Evolutionary conservation across 2,888 invertebrate species (phyloP).

Genomic region (Nysson spinosus): DNA sequence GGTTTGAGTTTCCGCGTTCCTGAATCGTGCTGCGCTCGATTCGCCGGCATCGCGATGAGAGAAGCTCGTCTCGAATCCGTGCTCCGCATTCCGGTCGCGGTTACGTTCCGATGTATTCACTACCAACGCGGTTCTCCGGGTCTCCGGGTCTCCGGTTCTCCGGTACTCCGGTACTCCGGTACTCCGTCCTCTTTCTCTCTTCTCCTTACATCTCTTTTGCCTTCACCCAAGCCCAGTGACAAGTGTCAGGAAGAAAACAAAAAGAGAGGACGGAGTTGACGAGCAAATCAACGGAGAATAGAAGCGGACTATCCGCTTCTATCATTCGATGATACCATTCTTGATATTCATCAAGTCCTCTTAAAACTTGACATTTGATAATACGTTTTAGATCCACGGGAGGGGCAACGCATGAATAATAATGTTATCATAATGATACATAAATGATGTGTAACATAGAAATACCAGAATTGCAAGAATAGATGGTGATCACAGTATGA

Average conservation of each 20-base stretch:
- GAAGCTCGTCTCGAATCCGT: slow-evolving; percentile 32
- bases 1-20: slow-evolving; percentile 55
- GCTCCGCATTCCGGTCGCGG: slow-evolving; percentile 38
- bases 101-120: slow-evolving; percentile 32
- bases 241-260: slow-evolving; percentile 2
- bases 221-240: slow-evolving; percentile 1
- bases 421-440: too few relatives aligned
- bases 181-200: slow-evolving; percentile 4
- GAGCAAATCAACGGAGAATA: neutral
- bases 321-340: neutral
- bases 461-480: too few relatives aligned
- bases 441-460: too few relatives aligned
- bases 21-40: slow-evolving; percentile 38
- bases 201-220: neutral
- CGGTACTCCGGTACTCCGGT: too few relatives aligned
- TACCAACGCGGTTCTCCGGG: slow-evolving; percentile 27
- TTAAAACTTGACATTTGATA: too few relatives aligned
- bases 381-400: too few relatives aligned
- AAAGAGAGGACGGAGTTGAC: neutral
- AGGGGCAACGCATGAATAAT: too few relatives aligned
- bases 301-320: neutral
- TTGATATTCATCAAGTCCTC: neutral
- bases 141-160: too few relatives aligned
- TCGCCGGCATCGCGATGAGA: slow-evolving; percentile 21
- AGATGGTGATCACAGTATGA: neutral